Base-by-base conservation (phyloP, 2,888 invertebrate genomes). In the Drosophila pullipes region DNA sequence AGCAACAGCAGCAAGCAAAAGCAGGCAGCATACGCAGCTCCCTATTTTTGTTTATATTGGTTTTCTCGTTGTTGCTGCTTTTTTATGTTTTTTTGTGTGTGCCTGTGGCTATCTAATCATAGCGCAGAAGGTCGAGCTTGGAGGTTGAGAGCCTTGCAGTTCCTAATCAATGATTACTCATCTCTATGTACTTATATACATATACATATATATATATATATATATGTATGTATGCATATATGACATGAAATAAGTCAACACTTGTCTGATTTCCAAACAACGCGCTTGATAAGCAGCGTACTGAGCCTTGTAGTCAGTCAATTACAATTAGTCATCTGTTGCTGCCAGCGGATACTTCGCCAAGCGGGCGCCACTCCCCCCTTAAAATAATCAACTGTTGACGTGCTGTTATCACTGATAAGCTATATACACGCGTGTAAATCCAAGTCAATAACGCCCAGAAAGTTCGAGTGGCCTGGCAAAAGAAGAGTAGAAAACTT, bases 261-360 rank as follows among this genome's bases (percentile, higher is more conserved):
- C 86, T 85, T 85, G 80, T 85, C 85, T 83, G 90, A 90, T 85
- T 85, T 90, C 83, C 81, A 83, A 85, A 88, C 80, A 58, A 44
- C 57, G 22, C 86, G 78, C 70, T 69, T 85, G 90, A 90, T 85
- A 85, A 85, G 41, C 61, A 60, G 47, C 50, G 59, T 57, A 49
- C 60, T 67, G 74, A 86, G 79, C 78, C 82, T 67, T 67, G 82
- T 67, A 69, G 55, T 72, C 66, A 54, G 69, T 50, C 52, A 68
- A 74, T 64, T 54, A 41, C 6, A 5, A 61, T 79, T 79, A 82
- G 74, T 79, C 79, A 82, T 81, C 60, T 59, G 28, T 22, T 60
- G 62, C 37, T 59, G 76, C 78, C 63, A 68, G 47, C 47, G 61
- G 59, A 64, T 68, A 63, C 71, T 76, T 77, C 62, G 64, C 64